A percentile compares a stretch with the other conserved stretches of the same genome.
Evolutionary conservation across 2,888 invertebrate species (phyloP).

Genomic region (Cantharis rustica): DNA sequence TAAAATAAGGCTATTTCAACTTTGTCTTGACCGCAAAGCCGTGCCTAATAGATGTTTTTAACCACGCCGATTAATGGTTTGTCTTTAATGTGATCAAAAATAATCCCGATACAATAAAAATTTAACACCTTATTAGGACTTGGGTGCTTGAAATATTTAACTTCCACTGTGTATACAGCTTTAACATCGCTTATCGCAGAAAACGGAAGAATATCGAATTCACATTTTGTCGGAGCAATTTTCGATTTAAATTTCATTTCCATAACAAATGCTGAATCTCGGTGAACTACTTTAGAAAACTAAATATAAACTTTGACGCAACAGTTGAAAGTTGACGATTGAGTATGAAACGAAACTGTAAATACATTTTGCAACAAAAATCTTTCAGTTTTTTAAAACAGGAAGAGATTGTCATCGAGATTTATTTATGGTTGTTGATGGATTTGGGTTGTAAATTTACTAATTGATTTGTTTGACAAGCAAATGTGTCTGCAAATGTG

Average conservation of each 20-base stretch:
- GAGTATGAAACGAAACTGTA: background rate
- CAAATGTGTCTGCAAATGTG: background rate
- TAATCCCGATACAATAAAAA: background rate
- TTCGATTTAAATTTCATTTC: background rate
- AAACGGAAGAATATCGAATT: background rate
- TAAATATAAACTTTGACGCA: background rate
- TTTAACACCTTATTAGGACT: background rate
- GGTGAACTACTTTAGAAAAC: background rate
- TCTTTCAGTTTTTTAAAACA: background rate
- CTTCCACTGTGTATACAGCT: too few species aligned
- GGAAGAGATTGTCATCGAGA: background rate
- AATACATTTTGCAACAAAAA: background rate
- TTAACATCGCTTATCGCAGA: background rate
- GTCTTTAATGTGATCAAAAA: background rate
- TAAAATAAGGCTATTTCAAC: background rate
- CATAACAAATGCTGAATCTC: background rate
- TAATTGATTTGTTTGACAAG: constrained; percentile 2
- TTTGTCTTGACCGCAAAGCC: background rate
- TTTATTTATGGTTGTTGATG: background rate
- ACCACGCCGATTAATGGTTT: background rate
- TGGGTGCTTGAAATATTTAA: background rate
- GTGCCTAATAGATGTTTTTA: background rate
- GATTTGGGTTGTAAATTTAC: background rate
- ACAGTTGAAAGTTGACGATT: background rate
- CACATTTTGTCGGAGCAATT: background rate